Evolutionary conservation across 1,140 invertebrate species (phyloP), one percentile per base, ranked within the genome.

Genomic region (Phocides pigmalion): DNA sequence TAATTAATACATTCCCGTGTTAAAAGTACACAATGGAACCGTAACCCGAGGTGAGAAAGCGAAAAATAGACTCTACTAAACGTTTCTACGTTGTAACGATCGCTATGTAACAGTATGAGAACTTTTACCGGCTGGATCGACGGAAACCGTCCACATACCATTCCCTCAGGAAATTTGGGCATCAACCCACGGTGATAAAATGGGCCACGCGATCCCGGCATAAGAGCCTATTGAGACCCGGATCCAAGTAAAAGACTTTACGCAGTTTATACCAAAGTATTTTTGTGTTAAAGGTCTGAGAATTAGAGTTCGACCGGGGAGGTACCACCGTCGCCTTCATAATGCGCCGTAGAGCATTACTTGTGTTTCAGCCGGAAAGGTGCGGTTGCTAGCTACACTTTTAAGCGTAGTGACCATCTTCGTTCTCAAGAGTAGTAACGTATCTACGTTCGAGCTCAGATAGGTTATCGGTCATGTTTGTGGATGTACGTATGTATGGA

Each of bases 141-240:
- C 51, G 37, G 44, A 58, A 58, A 39, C 59, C 49, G 39, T 16
- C 20, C n/a, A 53, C 16, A 51, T 47, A 37, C 42, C 37, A 14
- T 64, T 66, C 65, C 56, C 50, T 32, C 14, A 62, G 46, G 68
- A 66, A 70, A 65, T 58, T 66, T 64, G 37, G 44, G 50, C 47
- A 44, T 62, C 37, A 42, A 56, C 37, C 46, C 9, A 28, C 25
- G 42, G 61, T 62, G 64, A 15, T 65, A 62, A 61, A 69, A 56
- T 58, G 39, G 16, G 44, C 50, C 28, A 41, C 39, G 46, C 39
- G 15, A 62, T 59, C 50, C 46, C 65, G 44, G 50, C 42, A 37
- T 42, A 50, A 62, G 25, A 11, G 15, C 35, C 50, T n/a, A 20
- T 46, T 17, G 28, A 3, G 28, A 6, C 20, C 9, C 9, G 4